Evolutionary conservation across 2,888 invertebrate genomes (phyloP).

Genomic region (Sepioteuthis lessoniana): DNA sequence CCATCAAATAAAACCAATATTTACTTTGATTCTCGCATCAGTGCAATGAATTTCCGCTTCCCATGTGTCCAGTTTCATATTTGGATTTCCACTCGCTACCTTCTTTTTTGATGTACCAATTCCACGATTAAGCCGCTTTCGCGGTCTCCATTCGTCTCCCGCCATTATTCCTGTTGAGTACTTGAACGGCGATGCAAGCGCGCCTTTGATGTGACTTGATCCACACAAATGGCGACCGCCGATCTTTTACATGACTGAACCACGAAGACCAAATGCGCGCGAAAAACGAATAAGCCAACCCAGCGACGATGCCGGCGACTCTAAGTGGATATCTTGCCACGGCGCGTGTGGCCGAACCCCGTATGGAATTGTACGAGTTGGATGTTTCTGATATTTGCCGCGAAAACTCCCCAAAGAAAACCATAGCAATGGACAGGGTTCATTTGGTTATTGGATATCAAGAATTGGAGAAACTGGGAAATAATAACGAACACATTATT

Average conservation of each 20-base stretch:
- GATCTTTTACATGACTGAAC: conserved; percentile 8
- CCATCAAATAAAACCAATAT: background rate
- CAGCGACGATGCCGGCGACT: background rate
- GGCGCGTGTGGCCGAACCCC: background rate
- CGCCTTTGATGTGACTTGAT: background rate
- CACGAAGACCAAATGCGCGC: background rate
- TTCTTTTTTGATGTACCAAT: conserved; percentile 2
- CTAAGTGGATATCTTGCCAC: background rate
- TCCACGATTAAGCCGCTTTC: background rate
- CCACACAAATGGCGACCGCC: background rate
- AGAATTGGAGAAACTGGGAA: background rate
- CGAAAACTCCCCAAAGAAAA: background rate
- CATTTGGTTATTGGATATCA: background rate
- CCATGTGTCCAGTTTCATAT: background rate
- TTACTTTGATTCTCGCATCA: background rate
- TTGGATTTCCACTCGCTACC: background rate
- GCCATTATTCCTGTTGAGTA: background rate
- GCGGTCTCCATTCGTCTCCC: background rate
- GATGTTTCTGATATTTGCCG: background rate
- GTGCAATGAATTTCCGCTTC: background rate
- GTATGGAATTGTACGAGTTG: background rate
- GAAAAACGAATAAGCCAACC: background rate
- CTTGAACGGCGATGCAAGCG: background rate
- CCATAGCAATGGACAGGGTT: background rate
- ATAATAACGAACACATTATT: background rate